Percentiles rank a stretch among this genome's conserved stretches.
These are phyloP conservation scores for Porites lutea DNA, from an alignment of 64 coral and sea anemone genomes.

Conservation along the genomic window DNA sequence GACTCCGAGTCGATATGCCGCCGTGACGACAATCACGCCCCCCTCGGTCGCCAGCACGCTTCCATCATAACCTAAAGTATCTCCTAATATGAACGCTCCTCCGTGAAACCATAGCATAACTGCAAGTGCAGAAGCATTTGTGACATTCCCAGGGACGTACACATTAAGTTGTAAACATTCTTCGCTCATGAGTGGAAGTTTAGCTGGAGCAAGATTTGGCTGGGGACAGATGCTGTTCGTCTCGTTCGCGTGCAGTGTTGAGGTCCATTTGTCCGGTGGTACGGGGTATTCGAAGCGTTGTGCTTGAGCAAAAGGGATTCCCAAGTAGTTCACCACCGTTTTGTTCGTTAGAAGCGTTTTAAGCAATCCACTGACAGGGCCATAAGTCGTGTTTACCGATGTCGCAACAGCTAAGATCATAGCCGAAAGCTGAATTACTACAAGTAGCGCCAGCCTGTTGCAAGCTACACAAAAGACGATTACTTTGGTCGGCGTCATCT, in stretches of 20 bases:
- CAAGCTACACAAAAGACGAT: too few relatives aligned
- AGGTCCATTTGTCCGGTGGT: not conserved
- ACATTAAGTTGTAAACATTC: not conserved
- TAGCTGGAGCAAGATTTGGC: not conserved
- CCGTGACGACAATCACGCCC: not conserved
- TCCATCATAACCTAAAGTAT: not conserved
- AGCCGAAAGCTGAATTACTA: too few relatives aligned
- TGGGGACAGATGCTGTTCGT: slow-evolving; percentile 51
- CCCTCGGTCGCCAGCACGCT: not conserved
- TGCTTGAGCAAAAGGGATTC: slow-evolving; percentile 52
- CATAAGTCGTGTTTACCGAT: slow-evolving; percentile 35
- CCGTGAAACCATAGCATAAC: slow-evolving; percentile 16
- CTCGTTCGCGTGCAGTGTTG: slow-evolving; percentile 15
- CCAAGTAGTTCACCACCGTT: slow-evolving; percentile 25
- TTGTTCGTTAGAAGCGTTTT: slow-evolving; percentile 37
- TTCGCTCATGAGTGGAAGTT: slow-evolving; percentile 10
- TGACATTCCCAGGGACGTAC: not conserved
- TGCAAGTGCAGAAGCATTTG: not conserved
- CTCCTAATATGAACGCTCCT: not conserved
- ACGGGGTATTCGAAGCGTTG: slow-evolving; percentile 39
- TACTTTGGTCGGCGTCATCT: too few relatives aligned
- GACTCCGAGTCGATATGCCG: not conserved
- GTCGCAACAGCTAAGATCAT: too few relatives aligned
- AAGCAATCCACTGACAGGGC: slow-evolving; percentile 6
- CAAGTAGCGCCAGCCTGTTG: too few relatives aligned